Conservation (phyloP, 2,888 invertebrate species). For the Drosophila sordidula region DNA sequence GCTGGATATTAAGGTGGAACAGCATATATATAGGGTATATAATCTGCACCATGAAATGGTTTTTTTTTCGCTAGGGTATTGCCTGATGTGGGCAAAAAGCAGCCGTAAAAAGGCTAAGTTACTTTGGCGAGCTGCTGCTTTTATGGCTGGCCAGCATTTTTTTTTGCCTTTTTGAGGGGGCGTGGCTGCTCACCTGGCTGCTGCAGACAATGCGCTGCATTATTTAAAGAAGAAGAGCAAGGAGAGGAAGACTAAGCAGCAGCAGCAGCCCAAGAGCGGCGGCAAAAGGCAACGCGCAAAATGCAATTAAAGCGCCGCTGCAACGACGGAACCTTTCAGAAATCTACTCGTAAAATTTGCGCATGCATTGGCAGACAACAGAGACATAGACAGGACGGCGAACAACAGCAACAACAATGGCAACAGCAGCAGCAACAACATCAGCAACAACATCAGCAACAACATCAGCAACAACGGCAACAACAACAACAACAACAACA, state of each 20-base stretch:
- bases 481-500: constrained; percentile 9
- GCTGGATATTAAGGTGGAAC: too few relatives aligned
- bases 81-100: constrained; percentile 1
- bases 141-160: constrained; percentile 60
- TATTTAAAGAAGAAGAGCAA: constrained; percentile 61
- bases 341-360: constrained; percentile 74
- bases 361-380: constrained; percentile 71
- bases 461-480: constrained; percentile 15
- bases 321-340: constrained; percentile 66
- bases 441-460: constrained; percentile 8
- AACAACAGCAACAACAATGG: constrained; percentile 16
- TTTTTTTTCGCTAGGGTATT: constrained; percentile 3
- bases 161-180: constrained; percentile 15
- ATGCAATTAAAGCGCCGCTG: constrained; percentile 78
- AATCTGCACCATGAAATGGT: not conserved
- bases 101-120: constrained; percentile 58
- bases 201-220: constrained; percentile 76
- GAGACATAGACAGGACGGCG: constrained; percentile 18
- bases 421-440: constrained; percentile 8
- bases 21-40: not conserved
- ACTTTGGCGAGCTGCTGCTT: constrained; percentile 38
- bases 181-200: constrained; percentile 56
- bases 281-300: constrained; percentile 52
- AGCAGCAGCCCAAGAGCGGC: constrained; percentile 30
- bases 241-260: not conserved